phyloP scores from a whole-genome alignment of 2,797 vertebrate genomes.

The Onychomys torridus region DNA sequence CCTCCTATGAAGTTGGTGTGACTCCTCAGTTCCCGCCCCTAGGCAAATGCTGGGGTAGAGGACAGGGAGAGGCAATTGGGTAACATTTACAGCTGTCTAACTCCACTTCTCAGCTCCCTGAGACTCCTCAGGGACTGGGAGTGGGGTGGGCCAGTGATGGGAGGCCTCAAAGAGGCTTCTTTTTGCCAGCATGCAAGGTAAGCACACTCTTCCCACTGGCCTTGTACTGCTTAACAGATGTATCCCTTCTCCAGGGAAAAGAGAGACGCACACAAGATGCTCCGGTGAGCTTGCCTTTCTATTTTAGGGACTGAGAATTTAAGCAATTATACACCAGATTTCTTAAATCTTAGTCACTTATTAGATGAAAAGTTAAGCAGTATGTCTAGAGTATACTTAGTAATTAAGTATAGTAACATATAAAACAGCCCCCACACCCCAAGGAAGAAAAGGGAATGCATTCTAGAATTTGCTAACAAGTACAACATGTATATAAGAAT shows the following conservation, averaged over 20 bases:
- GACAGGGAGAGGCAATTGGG: background rate
- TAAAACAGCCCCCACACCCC: background rate
- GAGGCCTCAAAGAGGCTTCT: background rate
- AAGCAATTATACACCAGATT: background rate
- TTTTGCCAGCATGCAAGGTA: constrained; percentile 31
- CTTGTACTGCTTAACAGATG: background rate
- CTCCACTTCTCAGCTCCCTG: background rate
- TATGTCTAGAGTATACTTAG: background rate
- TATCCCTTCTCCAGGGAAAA: constrained; percentile 12
- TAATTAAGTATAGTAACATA: background rate
- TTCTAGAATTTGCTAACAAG: background rate
- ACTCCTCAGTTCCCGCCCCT: background rate
- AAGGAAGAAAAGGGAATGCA: background rate
- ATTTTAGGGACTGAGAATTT: constrained; percentile 13
- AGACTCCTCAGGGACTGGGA: constrained; percentile 21
- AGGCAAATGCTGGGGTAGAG: background rate
- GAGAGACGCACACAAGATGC: background rate
- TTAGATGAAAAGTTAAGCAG: constrained; percentile 36
- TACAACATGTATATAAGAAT: background rate
- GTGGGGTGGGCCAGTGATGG: background rate
- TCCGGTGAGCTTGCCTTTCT: constrained; percentile 18
- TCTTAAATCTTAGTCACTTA: constrained; percentile 10
- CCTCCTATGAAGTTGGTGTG: background rate
- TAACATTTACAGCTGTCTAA: background rate
- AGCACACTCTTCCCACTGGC: background rate